phyloP scores from a whole-genome alignment of 2,888 invertebrate genomes.

The Drosophila mulleri region DNA sequence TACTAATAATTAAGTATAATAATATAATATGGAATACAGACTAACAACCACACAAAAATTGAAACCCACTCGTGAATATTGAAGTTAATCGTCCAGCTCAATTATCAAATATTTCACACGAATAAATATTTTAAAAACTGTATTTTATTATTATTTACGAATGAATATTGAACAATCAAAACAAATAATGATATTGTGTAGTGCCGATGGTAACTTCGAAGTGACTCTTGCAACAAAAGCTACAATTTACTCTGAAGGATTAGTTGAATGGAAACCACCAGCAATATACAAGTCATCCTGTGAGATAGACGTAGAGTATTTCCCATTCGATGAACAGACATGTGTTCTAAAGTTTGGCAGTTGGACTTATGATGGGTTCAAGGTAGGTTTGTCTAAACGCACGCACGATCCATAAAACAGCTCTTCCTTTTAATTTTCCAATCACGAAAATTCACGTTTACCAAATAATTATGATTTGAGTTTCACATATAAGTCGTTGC shows the following conservation, averaged over 20 bases:
- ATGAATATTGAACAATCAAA: slow-evolving; percentile 59
- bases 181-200: slow-evolving; percentile 86
- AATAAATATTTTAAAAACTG: slow-evolving; percentile 14
- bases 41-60: not conserved
- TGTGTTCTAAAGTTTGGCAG: slow-evolving; percentile 98
- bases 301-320: slow-evolving; percentile 98
- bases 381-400: slow-evolving; percentile 88
- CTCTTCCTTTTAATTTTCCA: slow-evolving; percentile 17
- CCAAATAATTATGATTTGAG: slow-evolving; percentile 28
- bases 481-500: slow-evolving; percentile 28
- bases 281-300: slow-evolving; percentile 99
- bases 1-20: not conserved
- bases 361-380: slow-evolving; percentile 99
- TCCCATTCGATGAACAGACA: slow-evolving; percentile 98
- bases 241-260: slow-evolving; percentile 95
- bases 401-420: slow-evolving; percentile 48
- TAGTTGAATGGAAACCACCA: slow-evolving; percentile 98
- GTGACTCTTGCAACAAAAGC: slow-evolving; percentile 98
- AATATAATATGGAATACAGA: not conserved
- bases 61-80: not conserved
- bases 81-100: slow-evolving; percentile 5
- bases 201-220: slow-evolving; percentile 98
- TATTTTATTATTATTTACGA: slow-evolving; percentile 52
- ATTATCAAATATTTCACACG: slow-evolving; percentile 1
- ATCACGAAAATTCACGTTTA: slow-evolving; percentile 39